A percentile compares a stretch with the other conserved stretches of the same genome.
phyloP scores from a whole-genome alignment of 2,888 invertebrate genomes.

The Ophraella communa region DNA sequence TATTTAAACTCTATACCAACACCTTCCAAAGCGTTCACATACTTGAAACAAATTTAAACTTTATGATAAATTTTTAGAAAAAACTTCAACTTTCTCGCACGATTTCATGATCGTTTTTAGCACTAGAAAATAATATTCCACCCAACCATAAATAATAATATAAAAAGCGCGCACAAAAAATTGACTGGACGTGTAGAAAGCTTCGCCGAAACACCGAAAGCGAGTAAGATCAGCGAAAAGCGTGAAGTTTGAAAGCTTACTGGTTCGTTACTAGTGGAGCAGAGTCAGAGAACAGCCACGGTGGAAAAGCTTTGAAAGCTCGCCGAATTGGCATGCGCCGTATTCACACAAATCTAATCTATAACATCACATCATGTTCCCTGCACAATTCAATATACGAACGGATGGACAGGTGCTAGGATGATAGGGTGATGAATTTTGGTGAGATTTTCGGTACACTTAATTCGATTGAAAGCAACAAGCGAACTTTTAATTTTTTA shows the following conservation, averaged over 20 bases:
- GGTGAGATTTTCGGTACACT: constrained; percentile 15
- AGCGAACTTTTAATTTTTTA: not conserved
- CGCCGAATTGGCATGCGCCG: constrained; percentile 56
- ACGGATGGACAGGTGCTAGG: constrained; percentile 40
- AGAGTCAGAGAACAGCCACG: constrained; percentile 20
- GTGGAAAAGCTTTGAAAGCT: constrained; percentile 43
- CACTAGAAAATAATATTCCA: not conserved
- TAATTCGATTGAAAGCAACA: constrained; percentile 25
- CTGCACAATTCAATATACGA: constrained; percentile 47
- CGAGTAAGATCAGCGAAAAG: constrained; percentile 36
- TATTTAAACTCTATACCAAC: no score
- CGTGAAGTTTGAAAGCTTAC: constrained; percentile 54
- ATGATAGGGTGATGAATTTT: constrained; percentile 26
- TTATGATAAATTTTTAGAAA: not conserved
- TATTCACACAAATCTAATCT: constrained; percentile 56
- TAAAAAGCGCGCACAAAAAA: not conserved
- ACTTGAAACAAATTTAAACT: not conserved
- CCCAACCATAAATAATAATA: not conserved
- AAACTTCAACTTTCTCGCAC: constrained; percentile 5
- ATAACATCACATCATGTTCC: constrained; percentile 55
- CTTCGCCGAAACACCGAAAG: constrained; percentile 18
- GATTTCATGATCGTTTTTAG: not conserved
- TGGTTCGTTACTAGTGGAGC: constrained; percentile 33
- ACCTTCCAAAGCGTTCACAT: no score
- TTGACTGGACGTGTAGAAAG: constrained; percentile 13